Conservation (phyloP, 2,888 invertebrate species). For the Lapara coniferarum region DNA sequence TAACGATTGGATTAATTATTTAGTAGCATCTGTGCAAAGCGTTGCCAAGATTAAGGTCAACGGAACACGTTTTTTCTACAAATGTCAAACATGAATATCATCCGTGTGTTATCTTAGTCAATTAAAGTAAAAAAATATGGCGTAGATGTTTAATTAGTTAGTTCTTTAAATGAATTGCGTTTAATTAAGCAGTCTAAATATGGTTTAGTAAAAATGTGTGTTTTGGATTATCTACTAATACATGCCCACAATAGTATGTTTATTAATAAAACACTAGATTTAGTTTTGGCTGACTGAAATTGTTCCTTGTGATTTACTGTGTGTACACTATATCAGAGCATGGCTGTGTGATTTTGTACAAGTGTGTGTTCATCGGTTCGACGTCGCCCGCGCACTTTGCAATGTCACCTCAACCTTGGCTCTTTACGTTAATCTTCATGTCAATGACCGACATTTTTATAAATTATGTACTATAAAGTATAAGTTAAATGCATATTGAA, state of each 20-base stretch:
- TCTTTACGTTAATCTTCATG: constrained; percentile 58
- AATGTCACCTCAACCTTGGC: constrained; percentile 73
- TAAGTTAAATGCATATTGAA: constrained; percentile 7
- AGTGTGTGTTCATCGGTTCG: constrained; percentile 34
- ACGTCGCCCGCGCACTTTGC: constrained; percentile 59
- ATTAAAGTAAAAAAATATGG: too few species aligned
- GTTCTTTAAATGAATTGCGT: too few species aligned
- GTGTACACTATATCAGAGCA: neutral
- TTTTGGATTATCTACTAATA: too few species aligned
- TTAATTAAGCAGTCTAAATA: neutral
- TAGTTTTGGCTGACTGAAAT: neutral
- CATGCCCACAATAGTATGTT: neutral
- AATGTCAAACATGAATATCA: neutral
- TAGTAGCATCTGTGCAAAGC: constrained; percentile 11
- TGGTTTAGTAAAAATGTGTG: too few species aligned
- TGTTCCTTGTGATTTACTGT: neutral
- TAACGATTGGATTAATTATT: constrained; percentile 15
- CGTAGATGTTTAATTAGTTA: too few species aligned
- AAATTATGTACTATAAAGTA: constrained; percentile 37
- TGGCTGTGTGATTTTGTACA: constrained; percentile 28
- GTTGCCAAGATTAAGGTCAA: constrained; percentile 12
- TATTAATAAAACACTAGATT: neutral
- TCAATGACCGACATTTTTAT: constrained; percentile 59
- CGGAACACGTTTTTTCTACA: neutral
- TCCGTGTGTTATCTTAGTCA: neutral